Percentiles rank a stretch among this genome's conserved stretches.
These are phyloP conservation scores for Ptychoptera albimana DNA, from an alignment of 2,888 invertebrate genomes.

Conservation along the genomic window DNA sequence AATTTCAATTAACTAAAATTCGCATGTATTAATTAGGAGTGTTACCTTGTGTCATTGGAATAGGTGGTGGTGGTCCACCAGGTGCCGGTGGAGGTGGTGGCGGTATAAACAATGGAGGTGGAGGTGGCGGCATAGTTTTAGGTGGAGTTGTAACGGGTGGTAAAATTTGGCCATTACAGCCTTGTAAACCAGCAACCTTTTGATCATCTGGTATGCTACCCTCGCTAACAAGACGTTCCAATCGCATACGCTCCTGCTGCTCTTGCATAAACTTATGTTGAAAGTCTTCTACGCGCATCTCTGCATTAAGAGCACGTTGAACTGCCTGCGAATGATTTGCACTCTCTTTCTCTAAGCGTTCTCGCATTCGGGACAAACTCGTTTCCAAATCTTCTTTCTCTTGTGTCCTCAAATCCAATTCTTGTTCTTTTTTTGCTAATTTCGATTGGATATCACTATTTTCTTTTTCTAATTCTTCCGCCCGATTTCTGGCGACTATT, in stretches of 20 bases:
- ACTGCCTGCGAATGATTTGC: slow-evolving; percentile 74
- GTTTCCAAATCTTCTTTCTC: slow-evolving; percentile 88
- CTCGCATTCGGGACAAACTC: slow-evolving; percentile 62
- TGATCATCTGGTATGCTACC: slow-evolving; percentile 90
- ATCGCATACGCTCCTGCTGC: slow-evolving; percentile 61
- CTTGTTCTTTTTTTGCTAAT: slow-evolving; percentile 83
- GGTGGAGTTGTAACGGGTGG: slow-evolving; percentile 30
- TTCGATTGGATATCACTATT: slow-evolving; percentile 75
- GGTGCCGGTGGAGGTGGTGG: slow-evolving; percentile 42
- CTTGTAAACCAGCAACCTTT: slow-evolving; percentile 44
- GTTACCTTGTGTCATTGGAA: slow-evolving; percentile 30
- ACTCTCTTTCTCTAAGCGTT: slow-evolving; percentile 77
- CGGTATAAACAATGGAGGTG: slow-evolving; percentile 23
- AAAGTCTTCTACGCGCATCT: slow-evolving; percentile 41
- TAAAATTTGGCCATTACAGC: slow-evolving; percentile 39
- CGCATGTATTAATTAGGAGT: slow-evolving; percentile 3
- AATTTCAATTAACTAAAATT: neutral
- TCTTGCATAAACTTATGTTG: slow-evolving; percentile 56
- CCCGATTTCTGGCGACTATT: slow-evolving; percentile 69
- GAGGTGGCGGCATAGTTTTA: slow-evolving; percentile 24
- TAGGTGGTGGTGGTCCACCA: slow-evolving; percentile 16
- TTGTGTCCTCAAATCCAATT: slow-evolving; percentile 73
- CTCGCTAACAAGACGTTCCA: slow-evolving; percentile 74
- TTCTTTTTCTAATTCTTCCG: slow-evolving; percentile 76
- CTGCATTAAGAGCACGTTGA: slow-evolving; percentile 45